Percentiles rank a stretch among this genome's conserved stretches.
Conservation (phyloP, 1,140 invertebrate genomes). For the Drosophila busckii region DNA sequence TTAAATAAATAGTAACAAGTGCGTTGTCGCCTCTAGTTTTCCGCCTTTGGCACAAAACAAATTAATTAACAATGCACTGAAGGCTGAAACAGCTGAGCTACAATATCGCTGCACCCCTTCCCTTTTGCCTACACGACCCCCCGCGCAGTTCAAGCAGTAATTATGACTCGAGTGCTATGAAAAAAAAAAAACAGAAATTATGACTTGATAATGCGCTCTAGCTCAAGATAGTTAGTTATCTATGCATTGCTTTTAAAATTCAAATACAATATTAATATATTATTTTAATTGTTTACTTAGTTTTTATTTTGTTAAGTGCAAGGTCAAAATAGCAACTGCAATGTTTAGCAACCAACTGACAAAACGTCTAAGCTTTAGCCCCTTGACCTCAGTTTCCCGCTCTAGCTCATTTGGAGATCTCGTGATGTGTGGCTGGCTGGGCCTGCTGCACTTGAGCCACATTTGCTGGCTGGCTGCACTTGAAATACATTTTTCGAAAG, state of each 20-base stretch:
- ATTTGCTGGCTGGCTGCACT: constrained; percentile 66
- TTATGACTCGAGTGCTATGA: constrained; percentile 68
- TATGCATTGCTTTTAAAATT: constrained; percentile 27
- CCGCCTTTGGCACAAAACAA: constrained; percentile 47
- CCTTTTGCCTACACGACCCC: constrained; percentile 12
- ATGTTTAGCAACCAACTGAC: constrained; percentile 8
- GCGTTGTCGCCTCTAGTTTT: constrained; percentile 1
- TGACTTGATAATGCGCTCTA: constrained; percentile 45
- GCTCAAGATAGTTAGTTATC: constrained; percentile 4
- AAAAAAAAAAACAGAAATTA: constrained; percentile 44
- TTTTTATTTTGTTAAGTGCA: constrained; percentile 40
- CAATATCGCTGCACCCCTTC: not conserved
- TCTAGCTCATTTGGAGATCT: too few species aligned
- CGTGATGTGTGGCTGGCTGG: constrained; percentile 26
- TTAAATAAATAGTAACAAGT: too few species aligned
- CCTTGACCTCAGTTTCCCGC: too few species aligned
- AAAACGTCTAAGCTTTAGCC: too few species aligned
- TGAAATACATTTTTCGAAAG: constrained; percentile 58
- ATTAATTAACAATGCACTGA: constrained; percentile 69
- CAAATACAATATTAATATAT: constrained; percentile 35
- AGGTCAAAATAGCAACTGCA: constrained; percentile 24
- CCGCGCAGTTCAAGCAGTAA: constrained; percentile 49
- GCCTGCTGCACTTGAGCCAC: constrained; percentile 67
- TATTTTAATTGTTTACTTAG: constrained; percentile 21
- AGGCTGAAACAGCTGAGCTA: constrained; percentile 6